Percentiles rank a stretch among this genome's conserved stretches.
These are phyloP conservation scores for Diorhabda elongata DNA, from an alignment of 1,140 invertebrate species.

Conservation along the genomic window DNA sequence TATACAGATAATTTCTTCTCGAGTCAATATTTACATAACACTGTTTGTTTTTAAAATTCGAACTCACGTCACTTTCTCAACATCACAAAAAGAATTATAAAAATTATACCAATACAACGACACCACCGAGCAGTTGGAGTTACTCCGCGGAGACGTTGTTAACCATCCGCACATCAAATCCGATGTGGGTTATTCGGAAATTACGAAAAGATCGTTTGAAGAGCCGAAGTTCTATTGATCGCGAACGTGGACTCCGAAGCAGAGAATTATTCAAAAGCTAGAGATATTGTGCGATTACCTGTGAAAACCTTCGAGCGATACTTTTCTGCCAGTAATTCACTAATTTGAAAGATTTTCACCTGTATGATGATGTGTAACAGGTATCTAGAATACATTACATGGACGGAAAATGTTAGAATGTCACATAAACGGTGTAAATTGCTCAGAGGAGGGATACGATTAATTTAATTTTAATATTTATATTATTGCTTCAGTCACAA, in stretches of 20 bases:
- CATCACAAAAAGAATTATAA: too few species aligned
- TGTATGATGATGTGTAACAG: background rate
- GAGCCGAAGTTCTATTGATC: conserved; percentile 1
- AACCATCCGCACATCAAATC: background rate
- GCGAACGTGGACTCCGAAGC: background rate
- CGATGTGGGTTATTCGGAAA: conserved; percentile 1
- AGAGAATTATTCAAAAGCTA: background rate
- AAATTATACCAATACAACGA: too few species aligned
- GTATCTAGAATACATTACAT: background rate
- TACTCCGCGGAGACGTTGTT: background rate
- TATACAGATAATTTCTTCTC: too few species aligned
- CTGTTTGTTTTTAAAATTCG: too few species aligned
- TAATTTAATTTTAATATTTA: too few species aligned
- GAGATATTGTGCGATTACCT: background rate
- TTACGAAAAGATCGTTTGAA: background rate
- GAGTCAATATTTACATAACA: too few species aligned
- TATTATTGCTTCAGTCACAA: too few species aligned
- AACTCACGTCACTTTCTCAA: too few species aligned
- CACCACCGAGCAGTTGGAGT: background rate
- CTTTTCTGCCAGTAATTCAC: background rate
- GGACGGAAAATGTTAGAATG: too few species aligned
- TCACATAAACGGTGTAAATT: too few species aligned
- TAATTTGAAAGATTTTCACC: background rate
- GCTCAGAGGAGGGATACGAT: too few species aligned
- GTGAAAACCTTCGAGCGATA: background rate